These are phyloP conservation scores for Pionites leucogaster DNA, from an alignment of 2,113 vertebrate genomes.

Conservation along the genomic window DNA sequence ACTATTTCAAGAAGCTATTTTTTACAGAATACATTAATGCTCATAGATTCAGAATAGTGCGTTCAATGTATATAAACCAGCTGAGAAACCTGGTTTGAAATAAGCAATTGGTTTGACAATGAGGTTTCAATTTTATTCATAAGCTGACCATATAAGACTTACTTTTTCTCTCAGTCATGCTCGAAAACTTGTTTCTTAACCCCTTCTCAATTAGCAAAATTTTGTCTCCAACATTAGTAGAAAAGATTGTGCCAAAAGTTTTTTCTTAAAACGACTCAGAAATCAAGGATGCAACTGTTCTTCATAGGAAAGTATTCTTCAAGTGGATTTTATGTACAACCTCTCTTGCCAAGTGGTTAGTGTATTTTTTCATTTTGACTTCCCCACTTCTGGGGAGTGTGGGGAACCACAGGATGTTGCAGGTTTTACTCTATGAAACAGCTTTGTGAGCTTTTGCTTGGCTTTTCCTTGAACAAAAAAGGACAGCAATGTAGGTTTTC, in stretches of 20 bases:
- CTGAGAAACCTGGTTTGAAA: neutral
- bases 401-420: neutral
- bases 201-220: neutral
- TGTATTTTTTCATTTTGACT: neutral
- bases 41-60: neutral
- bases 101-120: neutral
- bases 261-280: neutral
- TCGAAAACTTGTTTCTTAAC: neutral
- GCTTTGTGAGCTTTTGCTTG: neutral
- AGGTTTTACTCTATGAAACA: neutral
- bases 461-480: neutral
- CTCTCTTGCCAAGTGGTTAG: neutral
- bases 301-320: neutral
- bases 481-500: neutral
- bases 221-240: neutral
- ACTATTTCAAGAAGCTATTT: conserved; percentile 6
- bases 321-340: neutral
- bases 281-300: neutral
- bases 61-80: neutral
- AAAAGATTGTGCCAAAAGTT: neutral
- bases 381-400: neutral
- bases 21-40: neutral
- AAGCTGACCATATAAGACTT: neutral
- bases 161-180: neutral
- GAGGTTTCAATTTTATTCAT: neutral